Percentiles rank a stretch among this genome's conserved stretches.
phyloP scores from a whole-genome alignment of 1,140 invertebrate species.

The Anastrepha ludens region DNA sequence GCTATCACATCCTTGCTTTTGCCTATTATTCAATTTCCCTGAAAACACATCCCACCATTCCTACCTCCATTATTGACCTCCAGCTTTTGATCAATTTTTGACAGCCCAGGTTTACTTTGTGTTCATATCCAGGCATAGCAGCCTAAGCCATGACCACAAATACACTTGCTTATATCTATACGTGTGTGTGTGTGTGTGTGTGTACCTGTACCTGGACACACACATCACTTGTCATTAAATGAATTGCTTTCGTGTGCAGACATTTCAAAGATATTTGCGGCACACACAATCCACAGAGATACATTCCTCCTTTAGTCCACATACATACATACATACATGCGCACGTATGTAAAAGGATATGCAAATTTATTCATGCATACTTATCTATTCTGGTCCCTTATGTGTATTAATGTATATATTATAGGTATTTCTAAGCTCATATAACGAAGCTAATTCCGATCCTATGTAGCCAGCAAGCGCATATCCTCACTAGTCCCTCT shows the following conservation, averaged over 20 bases:
- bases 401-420: background rate
- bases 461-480: background rate
- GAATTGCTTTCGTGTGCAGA: conserved; percentile 26
- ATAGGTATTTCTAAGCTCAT: background rate
- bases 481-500: background rate
- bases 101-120: conserved; percentile 29
- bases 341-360: background rate
- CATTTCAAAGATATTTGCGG: conserved; percentile 1
- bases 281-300: background rate
- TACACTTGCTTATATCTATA: background rate
- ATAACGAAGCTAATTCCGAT: background rate
- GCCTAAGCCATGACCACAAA: background rate
- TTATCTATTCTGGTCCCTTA: background rate
- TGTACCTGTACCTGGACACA: no score
- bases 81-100: conserved; percentile 38
- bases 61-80: background rate
- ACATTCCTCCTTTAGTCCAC: background rate
- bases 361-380: conserved; percentile 7
- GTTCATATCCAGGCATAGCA: background rate
- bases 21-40: background rate
- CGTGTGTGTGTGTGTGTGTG: no score
- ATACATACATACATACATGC: background rate
- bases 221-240: conserved; percentile 21
- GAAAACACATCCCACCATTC: background rate
- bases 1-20: conserved; percentile 7